Percentiles rank a stretch among this genome's conserved stretches.
Evolutionary conservation across 2,888 invertebrate species (phyloP).

Genomic region (Sinodicranocentrus sp.): DNA sequence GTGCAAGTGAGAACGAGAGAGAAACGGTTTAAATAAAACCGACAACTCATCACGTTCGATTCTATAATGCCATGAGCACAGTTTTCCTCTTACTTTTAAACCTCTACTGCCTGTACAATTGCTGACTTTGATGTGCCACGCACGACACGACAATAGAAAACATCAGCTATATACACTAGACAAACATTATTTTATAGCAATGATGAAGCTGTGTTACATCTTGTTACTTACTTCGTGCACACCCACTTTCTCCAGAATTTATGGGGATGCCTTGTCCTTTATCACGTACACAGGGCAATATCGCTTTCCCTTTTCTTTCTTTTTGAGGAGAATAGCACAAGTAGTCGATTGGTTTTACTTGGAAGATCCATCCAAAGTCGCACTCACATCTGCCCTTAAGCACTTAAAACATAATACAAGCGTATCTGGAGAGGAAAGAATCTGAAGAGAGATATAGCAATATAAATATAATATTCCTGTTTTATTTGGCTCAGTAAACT

Average conservation of each 20-base stretch:
- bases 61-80: conserved; percentile 41
- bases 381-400: background rate
- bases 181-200: conserved; percentile 17
- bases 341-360: conserved; percentile 2
- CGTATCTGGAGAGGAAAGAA: too few relatives aligned
- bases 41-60: conserved; percentile 54
- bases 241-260: background rate
- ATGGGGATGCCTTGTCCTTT: conserved; percentile 36
- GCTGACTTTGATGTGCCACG: conserved; percentile 34
- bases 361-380: too few relatives aligned
- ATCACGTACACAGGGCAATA: conserved; percentile 50
- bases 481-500: too few relatives aligned
- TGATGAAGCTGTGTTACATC: conserved; percentile 17
- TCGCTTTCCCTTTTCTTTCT: conserved; percentile 12
- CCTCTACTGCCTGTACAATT: background rate
- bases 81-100: background rate
- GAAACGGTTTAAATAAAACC: conserved; percentile 53
- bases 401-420: too few relatives aligned
- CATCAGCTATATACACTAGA: background rate
- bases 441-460: too few relatives aligned
- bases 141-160: background rate
- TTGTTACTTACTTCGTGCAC: conserved; percentile 33
- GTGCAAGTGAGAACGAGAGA: conserved; percentile 4
- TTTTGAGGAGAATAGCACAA: background rate
- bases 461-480: too few relatives aligned